Conservation (phyloP, 1,140 invertebrate species). For the Aphelinus atriplicis region DNA sequence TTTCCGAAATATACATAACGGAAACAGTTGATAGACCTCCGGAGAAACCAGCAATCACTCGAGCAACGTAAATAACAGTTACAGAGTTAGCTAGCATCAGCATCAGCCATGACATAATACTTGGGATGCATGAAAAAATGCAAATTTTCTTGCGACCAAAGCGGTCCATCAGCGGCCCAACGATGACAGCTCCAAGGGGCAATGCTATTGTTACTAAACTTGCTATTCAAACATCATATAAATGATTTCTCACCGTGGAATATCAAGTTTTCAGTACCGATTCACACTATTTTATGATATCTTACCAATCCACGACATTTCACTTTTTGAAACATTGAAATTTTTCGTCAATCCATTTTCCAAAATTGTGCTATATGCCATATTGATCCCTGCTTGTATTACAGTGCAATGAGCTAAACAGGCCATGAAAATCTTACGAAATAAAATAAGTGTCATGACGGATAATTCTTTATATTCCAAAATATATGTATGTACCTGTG, state of each 20-base stretch:
- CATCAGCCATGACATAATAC: constrained; percentile 69
- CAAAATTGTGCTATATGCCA: constrained; percentile 68
- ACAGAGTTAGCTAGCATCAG: constrained; percentile 61
- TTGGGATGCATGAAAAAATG: constrained; percentile 68
- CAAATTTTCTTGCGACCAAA: constrained; percentile 72
- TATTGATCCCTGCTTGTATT: constrained; percentile 68
- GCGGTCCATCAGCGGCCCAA: constrained; percentile 72
- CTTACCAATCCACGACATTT: constrained; percentile 69
- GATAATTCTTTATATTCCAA: neutral
- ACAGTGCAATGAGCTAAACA: constrained; percentile 62
- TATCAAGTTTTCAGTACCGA: neutral
- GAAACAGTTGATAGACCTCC: constrained; percentile 66
- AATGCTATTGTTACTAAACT: constrained; percentile 68
- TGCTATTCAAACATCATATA: constrained; percentile 59
- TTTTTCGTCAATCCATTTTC: constrained; percentile 59
- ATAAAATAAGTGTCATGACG: neutral
- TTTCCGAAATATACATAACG: constrained; percentile 70
- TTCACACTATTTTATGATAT: neutral
- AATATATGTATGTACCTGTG: constrained; percentile 44
- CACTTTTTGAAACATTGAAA: constrained; percentile 38
- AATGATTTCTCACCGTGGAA: constrained; percentile 23
- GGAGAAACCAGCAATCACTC: constrained; percentile 66
- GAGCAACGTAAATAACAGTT: constrained; percentile 62
- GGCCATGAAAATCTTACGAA: constrained; percentile 59
- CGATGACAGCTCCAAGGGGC: constrained; percentile 66